Evolutionary conservation across 2,888 invertebrate species (phyloP).

Genomic region (Epirrhoe tristata): DNA sequence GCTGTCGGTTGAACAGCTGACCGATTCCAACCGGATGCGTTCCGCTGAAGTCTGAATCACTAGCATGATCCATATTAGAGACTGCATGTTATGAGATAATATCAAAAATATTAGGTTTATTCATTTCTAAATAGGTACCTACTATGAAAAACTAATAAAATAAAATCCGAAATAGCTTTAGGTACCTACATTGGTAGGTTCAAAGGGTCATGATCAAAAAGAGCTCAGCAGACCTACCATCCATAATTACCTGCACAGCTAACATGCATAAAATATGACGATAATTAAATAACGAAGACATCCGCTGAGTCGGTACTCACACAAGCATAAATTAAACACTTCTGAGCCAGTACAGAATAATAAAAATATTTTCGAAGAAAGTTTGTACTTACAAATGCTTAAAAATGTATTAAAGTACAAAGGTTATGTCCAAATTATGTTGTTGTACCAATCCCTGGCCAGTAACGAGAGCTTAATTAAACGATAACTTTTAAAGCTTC

Average conservation of each 20-base stretch:
- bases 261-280: not conserved
- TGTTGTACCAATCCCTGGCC: constrained; percentile 8
- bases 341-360: not conserved
- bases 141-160: no score
- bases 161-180: no score
- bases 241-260: not conserved
- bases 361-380: constrained; percentile 18
- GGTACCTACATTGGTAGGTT: no score
- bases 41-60: no score
- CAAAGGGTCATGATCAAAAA: not conserved
- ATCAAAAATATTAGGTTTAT: no score
- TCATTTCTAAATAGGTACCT: no score
- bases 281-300: not conserved
- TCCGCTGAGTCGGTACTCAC: constrained; percentile 1
- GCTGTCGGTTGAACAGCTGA: no score
- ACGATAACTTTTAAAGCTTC: constrained; percentile 11
- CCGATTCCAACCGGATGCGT: no score
- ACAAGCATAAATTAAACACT: not conserved
- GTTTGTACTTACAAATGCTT: not conserved
- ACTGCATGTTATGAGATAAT: constrained; percentile 1
- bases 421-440: constrained; percentile 18
- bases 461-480: constrained; percentile 22
- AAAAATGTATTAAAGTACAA: constrained; percentile 8
- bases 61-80: no score
- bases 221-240: not conserved